Evolutionary conservation across 2,113 vertebrate genomes (phyloP).

Genomic region (Macroglossus sobrinus): DNA sequence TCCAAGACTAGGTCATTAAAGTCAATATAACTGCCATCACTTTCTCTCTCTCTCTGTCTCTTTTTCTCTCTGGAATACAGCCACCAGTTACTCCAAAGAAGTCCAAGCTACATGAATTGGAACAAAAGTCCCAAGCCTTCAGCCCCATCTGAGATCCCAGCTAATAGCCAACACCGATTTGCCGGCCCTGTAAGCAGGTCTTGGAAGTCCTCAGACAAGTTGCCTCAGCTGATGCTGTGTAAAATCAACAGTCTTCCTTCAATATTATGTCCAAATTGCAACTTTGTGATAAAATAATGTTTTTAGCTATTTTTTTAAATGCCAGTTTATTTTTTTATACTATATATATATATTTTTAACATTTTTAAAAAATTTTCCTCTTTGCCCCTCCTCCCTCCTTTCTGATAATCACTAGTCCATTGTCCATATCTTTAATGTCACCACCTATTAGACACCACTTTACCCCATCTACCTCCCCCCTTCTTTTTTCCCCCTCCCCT

Average conservation of each 20-base stretch:
- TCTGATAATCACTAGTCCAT: too few relatives aligned
- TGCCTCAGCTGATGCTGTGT: not conserved
- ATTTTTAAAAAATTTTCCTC: too few relatives aligned
- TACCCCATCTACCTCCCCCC: too few relatives aligned
- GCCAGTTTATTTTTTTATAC: too few relatives aligned
- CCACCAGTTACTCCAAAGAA: not conserved
- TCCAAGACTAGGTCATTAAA: not conserved
- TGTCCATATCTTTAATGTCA: too few relatives aligned
- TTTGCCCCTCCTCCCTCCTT: too few relatives aligned
- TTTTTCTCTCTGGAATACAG: not conserved
- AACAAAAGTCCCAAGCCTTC: accelerated
- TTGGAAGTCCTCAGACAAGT: not conserved
- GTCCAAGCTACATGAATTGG: not conserved
- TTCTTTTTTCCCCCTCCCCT: too few relatives aligned
- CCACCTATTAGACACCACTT: too few relatives aligned
- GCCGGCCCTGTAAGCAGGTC: not conserved
- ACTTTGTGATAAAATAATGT: not conserved
- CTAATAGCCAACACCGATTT: not conserved
- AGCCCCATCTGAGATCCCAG: not conserved
- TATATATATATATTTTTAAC: too few relatives aligned
- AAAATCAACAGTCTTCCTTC: not conserved
- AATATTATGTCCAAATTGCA: not conserved
- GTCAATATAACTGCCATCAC: not conserved
- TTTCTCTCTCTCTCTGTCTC: not conserved
- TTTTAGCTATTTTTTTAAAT: too few relatives aligned